These are phyloP conservation scores for Tenthredo livida DNA, from an alignment of 2,888 invertebrate species.

Conservation along the genomic window DNA sequence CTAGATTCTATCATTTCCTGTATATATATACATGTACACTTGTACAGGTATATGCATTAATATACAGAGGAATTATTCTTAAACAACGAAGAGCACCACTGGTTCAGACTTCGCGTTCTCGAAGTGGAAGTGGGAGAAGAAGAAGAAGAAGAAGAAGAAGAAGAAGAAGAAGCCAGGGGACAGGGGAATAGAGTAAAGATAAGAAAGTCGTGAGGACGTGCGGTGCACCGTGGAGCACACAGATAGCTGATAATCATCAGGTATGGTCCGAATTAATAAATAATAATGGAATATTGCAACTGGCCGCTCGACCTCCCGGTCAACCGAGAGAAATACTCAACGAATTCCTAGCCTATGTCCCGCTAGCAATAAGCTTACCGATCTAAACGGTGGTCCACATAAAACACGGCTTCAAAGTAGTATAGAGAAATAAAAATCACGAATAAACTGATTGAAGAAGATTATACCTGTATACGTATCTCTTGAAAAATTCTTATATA, in stretches of 20 bases:
- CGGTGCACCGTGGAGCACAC: conserved; percentile 65
- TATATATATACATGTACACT: background rate
- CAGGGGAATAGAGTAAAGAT: conserved; percentile 63
- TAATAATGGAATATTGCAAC: conserved; percentile 76
- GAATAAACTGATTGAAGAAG: background rate
- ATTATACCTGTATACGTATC: background rate
- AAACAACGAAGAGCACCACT: conserved; percentile 63
- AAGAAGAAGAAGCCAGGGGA: background rate
- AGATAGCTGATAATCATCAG: conserved; percentile 74
- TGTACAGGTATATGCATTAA: too few species aligned
- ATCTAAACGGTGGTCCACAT: conserved; percentile 11
- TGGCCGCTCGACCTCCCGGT: conserved; percentile 60
- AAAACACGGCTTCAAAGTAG: background rate
- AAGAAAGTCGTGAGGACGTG: conserved; percentile 75
- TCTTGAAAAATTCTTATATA: background rate
- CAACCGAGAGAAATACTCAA: conserved; percentile 54
- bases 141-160: background rate
- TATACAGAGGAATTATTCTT: background rate
- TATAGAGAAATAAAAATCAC: background rate
- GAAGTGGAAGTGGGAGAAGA: background rate
- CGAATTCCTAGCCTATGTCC: conserved; percentile 33
- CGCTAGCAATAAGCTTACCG: conserved; percentile 1
- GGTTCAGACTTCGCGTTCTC: conserved; percentile 36
- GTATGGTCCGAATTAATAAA: conserved; percentile 76
- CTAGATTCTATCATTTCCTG: too few species aligned